Evolutionary conservation across 2,797 vertebrate genomes (phyloP), one percentile per base, ranked within the genome.

Genomic region (Sebastes nivosus): DNA sequence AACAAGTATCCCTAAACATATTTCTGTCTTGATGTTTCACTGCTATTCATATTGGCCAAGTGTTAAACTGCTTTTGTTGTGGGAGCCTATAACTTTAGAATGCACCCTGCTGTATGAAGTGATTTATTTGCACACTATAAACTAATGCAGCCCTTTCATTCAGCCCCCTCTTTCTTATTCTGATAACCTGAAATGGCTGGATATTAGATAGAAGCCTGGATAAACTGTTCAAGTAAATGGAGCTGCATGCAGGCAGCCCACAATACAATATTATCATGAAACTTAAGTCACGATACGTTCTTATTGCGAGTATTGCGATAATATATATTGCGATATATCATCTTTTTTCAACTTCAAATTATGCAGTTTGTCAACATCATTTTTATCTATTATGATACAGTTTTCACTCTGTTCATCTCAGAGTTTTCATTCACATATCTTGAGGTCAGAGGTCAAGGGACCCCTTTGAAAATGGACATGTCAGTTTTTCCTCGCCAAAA

Each of bases 11-110:
- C 84, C 82, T 74, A 69, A 85, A 86, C 77, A 80, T 84, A 85
- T 72, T 77, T 79, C 70, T 72, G 81, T 79, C 67, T 72, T 68
- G 69, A 80, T 79, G 70, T 87, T 87, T 89, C 83, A 75, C 87
- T 67, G 82, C 81, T 83, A 82, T 88, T 86, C 80, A 77, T 79
- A 67, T n/a, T 52, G 30, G 77, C 83, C 70, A 70, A 87, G 79
- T 84, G 80, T 90, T 83, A 76, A 88, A 90, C 88, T 73, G 81
- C 74, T 84, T 86, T 90, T 79, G 75, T 88, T 86, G 67, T 69
- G 59, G 72, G 54, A 84, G 79, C 70, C 69, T 61, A 83, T 82
- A 87, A 86, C 80, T 87, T 82, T 13, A 75, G 25, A 84, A 83
- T 46, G 34, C 55, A 76, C 60, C 78, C 18, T 46, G n/a, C 54